phyloP scores from a whole-genome alignment of 2,113 vertebrate species.

The Zosterops pallidus region DNA sequence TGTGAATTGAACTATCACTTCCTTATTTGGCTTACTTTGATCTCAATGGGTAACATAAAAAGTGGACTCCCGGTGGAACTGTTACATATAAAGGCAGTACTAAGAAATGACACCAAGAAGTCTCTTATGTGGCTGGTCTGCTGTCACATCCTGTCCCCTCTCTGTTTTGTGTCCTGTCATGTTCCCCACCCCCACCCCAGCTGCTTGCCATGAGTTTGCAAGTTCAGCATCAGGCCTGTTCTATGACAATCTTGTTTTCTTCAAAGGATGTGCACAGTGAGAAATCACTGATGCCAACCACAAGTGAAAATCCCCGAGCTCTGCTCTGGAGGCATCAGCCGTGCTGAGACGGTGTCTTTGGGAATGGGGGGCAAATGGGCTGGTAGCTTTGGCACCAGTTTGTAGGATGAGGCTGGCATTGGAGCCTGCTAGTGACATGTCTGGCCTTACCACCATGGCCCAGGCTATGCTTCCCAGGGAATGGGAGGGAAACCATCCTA shows the following conservation, averaged over 20 bases:
- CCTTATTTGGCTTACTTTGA: neutral
- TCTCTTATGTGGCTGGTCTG: accelerated
- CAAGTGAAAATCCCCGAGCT: neutral
- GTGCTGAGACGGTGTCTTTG: neutral
- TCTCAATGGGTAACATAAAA: neutral
- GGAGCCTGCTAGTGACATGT: neutral
- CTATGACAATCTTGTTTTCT: neutral
- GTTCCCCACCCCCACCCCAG: neutral
- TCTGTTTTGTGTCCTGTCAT: neutral
- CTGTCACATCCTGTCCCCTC: neutral
- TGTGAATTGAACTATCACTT: neutral
- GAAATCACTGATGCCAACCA: neutral
- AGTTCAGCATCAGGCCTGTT: neutral
- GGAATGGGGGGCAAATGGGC: neutral
- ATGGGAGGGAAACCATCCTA: neutral
- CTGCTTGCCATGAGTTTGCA: neutral
- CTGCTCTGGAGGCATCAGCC: neutral
- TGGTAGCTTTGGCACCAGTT: neutral
- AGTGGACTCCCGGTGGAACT: neutral
- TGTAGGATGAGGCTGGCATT: neutral
- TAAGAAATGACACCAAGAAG: neutral
- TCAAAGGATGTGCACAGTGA: neutral
- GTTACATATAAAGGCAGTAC: neutral
- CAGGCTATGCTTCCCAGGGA: neutral
- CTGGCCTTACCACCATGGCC: neutral